Base-by-base conservation (phyloP, 2,113 vertebrate species). In the Verasper variegatus region DNA sequence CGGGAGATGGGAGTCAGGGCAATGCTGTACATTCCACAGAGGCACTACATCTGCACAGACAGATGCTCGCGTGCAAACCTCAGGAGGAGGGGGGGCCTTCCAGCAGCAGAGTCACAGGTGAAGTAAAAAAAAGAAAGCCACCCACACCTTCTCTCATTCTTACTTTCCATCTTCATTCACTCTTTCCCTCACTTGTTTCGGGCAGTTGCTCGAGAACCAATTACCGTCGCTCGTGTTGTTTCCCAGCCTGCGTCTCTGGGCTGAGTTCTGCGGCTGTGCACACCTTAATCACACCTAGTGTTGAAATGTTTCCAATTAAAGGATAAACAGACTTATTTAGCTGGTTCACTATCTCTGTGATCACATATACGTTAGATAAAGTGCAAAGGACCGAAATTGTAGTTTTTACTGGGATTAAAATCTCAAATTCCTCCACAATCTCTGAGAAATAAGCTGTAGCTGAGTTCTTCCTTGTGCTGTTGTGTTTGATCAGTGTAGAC, bases 31-130 rank as follows among this genome's bases (percentile, higher is more conserved):
- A 86, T 94, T 93, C 94, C 17, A 76, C 84, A 60, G 96, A 96
- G 17, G 85, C 86, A 5, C 0, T 52, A 55, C 95, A 94, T 91
- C 94, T 91, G 87, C 93, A 92, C 71, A 90, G 92, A 74, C 95
- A 94, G 81, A 94, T 85, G 85, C 83, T 93, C 47, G 89, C 80
- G 70, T 92, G 83, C 90, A 96, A 92, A 90, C 85, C 81, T 65
- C 92, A 81, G 73, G 96, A 98, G 42, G 96, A 96, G 42, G 94
- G 70, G 74, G 84, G 91, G 54, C 54, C 79, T 17, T 81, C 91
- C 59, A 94, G 81, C 83, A 78, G 86, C 65, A 90, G 91, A 81
- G 88, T 88, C 65, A 74, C 95, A 96, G 96, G 97, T 99, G 71
- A 87, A 67, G 45, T 42, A 71, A 27, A 62, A 71, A 23, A 71